Base-by-base conservation (phyloP, 1,140 invertebrate genomes). In the Sesamia nonagrioides region DNA sequence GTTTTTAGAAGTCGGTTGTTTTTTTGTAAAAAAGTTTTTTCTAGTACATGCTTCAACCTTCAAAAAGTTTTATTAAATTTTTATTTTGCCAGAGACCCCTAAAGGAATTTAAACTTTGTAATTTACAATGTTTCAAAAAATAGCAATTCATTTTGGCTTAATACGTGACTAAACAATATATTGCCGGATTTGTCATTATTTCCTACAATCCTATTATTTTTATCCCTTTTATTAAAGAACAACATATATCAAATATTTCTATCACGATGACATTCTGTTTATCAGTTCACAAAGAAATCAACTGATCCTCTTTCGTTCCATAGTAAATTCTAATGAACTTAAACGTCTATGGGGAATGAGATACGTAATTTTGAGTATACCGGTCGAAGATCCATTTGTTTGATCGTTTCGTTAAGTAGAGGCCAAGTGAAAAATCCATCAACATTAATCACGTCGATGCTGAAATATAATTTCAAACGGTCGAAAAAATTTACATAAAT, bases 401-500 rank as follows among this genome's bases (percentile, higher is more conserved):
- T 91, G 88, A 91, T 92, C 86, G 86, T 91, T 91, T 92, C 88
- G 90, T 93, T 92, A 88, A 84, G 86, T 83, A 88, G 87, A 92
- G 90, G 83, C 86, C 85, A 88, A 93, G 90, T 93, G 90, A 94
- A 93, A 94, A 94, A 92, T 92, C 89, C 86, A 87, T 93, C 88
- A 85, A 89, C 91, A 94, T 94, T 93, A 94, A 94, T 94, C 92
- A 94, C 86, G 88, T 91, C 85, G 87, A 91, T 89, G 81, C 91
- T 92, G 89, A 93, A 94, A 94, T 89, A 94, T 88, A 92, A 94
- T 93, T 94, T 91, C 87, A 87, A 91, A 83, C 87, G 88, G 88
- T 88, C 88, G 88, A 91, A 91, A 93, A 90, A 91, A 94, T 94
- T 94, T 93, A 92, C 93, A 93, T 94, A 91, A 92, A 91, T 94